Conservation (phyloP, 2,113 vertebrate species). For the Asarcornis scutulata region DNA sequence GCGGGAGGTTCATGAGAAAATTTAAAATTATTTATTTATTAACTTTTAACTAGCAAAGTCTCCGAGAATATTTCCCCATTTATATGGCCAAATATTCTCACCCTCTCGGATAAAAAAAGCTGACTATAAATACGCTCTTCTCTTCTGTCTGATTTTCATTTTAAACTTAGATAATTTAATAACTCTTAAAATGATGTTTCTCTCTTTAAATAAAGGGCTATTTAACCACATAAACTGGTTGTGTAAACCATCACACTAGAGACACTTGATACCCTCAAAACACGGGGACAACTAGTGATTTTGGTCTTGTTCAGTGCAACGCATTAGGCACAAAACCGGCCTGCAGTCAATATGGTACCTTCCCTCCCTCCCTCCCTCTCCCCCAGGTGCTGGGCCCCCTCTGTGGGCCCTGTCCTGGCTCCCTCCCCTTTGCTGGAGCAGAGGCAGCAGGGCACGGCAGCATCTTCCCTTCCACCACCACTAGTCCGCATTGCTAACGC, state of each 20-base stretch:
- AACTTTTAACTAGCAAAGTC: slow-evolving; percentile 86
- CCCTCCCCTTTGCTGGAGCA: not conserved
- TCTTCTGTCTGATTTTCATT: slow-evolving; percentile 72
- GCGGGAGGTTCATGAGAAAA: slow-evolving; percentile 88
- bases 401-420: not conserved
- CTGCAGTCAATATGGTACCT: slow-evolving; percentile 7
- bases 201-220: slow-evolving; percentile 84
- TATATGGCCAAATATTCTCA: slow-evolving; percentile 80
- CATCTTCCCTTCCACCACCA: not conserved
- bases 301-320: slow-evolving; percentile 88
- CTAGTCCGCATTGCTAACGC: not conserved
- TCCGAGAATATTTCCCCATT: slow-evolving; percentile 84
- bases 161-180: slow-evolving; percentile 84
- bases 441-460: not conserved
- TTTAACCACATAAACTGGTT: slow-evolving; percentile 86
- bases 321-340: slow-evolving; percentile 78
- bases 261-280: slow-evolving; percentile 77
- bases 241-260: slow-evolving; percentile 83
- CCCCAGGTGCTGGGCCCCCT: not conserved
- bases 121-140: slow-evolving; percentile 80
- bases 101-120: slow-evolving; percentile 76
- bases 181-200: slow-evolving; percentile 80
- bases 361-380: not conserved
- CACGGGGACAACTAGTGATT: slow-evolving; percentile 72
- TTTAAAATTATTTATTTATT: slow-evolving; percentile 77